phyloP scores from a whole-genome alignment of 2,888 invertebrate species.

The Sinopyrophorus schimmeli region DNA sequence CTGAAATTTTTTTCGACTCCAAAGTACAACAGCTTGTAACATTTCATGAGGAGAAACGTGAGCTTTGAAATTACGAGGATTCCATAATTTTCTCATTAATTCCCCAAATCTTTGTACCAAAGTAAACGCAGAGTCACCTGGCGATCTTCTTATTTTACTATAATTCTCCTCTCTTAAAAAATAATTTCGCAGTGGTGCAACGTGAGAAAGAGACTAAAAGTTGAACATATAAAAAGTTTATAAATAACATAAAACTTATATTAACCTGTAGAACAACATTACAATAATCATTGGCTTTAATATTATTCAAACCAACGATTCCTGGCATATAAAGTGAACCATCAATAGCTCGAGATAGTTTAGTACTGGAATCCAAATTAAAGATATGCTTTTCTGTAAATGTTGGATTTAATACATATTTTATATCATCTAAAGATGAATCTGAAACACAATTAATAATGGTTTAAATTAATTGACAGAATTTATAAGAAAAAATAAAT shows the following conservation, averaged over 20 bases:
- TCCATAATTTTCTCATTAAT: conserved; percentile 96
- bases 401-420: conserved; percentile 97
- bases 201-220: conserved; percentile 90
- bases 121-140: conserved; percentile 91
- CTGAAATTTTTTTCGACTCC: conserved; percentile 96
- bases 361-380: conserved; percentile 78
- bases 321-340: conserved; percentile 96
- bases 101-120: conserved; percentile 94
- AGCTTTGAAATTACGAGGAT: conserved; percentile 97
- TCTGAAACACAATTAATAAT: conserved; percentile 59
- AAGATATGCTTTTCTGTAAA: conserved; percentile 83
- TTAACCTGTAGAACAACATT: conserved; percentile 93
- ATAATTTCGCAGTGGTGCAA: conserved; percentile 91
- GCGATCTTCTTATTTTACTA: conserved; percentile 83
- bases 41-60: conserved; percentile 99
- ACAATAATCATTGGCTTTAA: conserved; percentile 99
- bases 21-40: conserved; percentile 96
- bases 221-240: no score
- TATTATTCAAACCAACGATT: conserved; percentile 97
- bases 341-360: conserved; percentile 92
- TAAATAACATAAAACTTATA: conserved; percentile 23
- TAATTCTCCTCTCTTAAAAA: conserved; percentile 95
- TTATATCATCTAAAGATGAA: conserved; percentile 96
- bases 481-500: no score
- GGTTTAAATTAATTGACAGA: conserved; percentile 2